Conservation (phyloP, 2,888 invertebrate species). For the Nasonovia ribisnigri region DNA sequence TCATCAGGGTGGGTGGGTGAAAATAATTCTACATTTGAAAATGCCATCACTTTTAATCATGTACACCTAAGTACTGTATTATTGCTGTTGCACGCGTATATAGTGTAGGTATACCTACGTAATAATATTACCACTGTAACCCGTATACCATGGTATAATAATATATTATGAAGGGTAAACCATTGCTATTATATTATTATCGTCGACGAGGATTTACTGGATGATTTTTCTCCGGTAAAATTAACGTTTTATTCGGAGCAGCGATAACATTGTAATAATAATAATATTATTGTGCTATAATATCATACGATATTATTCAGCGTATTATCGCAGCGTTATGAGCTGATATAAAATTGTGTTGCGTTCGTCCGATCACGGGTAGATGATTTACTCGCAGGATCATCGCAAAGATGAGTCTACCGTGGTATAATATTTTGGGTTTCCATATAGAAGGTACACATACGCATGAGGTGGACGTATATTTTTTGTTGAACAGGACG, state of each 20-base stretch:
- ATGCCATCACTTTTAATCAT: not conserved
- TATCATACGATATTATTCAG: not conserved
- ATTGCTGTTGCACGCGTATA: not conserved
- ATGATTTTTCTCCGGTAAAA: not conserved
- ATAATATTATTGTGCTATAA: not conserved
- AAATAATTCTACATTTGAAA: not conserved
- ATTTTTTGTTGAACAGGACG: not conserved
- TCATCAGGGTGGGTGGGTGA: not conserved
- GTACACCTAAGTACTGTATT: not conserved
- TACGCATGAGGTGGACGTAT: not conserved
- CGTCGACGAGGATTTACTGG: not conserved
- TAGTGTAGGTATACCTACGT: not conserved
- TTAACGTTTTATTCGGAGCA: not conserved
- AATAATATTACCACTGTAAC: not conserved
- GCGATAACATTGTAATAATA: not conserved
- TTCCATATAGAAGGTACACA: not conserved
- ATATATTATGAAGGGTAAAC: not conserved
- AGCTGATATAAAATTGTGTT: not conserved
- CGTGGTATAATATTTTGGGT: not conserved
- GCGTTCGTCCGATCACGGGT: not conserved
- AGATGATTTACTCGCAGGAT: not conserved
- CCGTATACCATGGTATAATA: not conserved
- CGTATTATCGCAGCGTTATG: not conserved
- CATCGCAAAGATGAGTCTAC: constrained; percentile 1
- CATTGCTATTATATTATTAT: not conserved